Evolutionary conservation across 2,113 vertebrate species (phyloP).

Genomic region (Oceanites oceanicus): DNA sequence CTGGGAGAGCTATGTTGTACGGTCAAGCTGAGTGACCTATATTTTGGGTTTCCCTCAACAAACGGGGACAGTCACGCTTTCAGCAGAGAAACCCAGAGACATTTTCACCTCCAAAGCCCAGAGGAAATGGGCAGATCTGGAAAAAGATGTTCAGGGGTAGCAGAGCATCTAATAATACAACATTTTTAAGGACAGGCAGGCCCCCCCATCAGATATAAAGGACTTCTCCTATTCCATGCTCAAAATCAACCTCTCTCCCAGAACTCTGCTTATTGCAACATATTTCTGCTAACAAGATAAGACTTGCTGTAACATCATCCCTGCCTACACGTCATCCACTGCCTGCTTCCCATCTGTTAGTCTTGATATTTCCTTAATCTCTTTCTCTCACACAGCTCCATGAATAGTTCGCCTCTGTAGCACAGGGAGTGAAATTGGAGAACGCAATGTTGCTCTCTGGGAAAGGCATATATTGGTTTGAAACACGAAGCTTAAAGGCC

Average conservation of each 20-base stretch:
- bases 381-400: slow-evolving; percentile 12
- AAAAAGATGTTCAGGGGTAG: background rate
- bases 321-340: slow-evolving; percentile 50
- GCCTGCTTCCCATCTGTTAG: slow-evolving; percentile 60
- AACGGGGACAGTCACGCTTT: fast-evolving
- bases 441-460: background rate
- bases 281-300: slow-evolving; percentile 55
- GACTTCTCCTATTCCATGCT: background rate
- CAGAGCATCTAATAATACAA: background rate
- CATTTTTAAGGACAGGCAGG: background rate
- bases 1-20: background rate
- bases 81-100: background rate
- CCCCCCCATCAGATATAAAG: background rate
- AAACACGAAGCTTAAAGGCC: background rate
- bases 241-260: background rate
- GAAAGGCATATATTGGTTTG: slow-evolving; percentile 8
- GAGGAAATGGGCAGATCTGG: background rate
- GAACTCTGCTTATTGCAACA: slow-evolving; percentile 21
- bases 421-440: slow-evolving; percentile 38
- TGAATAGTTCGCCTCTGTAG: slow-evolving; percentile 18
- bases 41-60: background rate
- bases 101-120: background rate
- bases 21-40: background rate
- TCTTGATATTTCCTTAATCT: slow-evolving; percentile 54
- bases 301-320: slow-evolving; percentile 57